phyloP scores from a whole-genome alignment of 2,888 invertebrate genomes.

The Papilio gigon region DNA sequence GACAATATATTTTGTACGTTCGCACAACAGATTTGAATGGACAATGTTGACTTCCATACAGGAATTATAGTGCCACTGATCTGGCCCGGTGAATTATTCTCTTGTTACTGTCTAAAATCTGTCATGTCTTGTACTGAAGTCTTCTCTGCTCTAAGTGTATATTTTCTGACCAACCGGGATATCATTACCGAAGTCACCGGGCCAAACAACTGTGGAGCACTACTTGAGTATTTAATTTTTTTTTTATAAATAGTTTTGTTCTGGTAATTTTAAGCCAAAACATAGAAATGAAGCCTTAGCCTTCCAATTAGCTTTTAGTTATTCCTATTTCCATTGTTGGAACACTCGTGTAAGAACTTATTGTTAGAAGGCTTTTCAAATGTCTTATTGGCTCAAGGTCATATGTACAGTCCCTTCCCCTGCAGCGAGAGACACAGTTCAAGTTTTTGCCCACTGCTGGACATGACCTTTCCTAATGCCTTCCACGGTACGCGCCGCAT shows the following conservation, averaged over 20 bases:
- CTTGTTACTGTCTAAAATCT: too few species aligned
- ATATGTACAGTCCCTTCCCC: too few species aligned
- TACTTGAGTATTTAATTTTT: too few species aligned
- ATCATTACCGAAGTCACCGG: neutral
- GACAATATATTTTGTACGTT: constrained; percentile 13
- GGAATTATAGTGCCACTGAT: neutral
- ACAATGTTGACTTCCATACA: neutral
- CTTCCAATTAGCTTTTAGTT: neutral
- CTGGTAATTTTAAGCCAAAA: neutral
- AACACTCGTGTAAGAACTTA: neutral
- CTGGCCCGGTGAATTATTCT: neutral
- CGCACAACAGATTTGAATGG: constrained; percentile 11
- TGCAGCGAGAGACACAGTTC: too few species aligned
- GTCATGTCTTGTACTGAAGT: too few species aligned
- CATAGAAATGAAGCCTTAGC: neutral
- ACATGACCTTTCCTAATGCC: too few species aligned
- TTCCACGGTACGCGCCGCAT: too few species aligned
- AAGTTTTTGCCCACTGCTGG: too few species aligned
- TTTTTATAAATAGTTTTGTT: neutral
- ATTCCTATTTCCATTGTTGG: neutral
- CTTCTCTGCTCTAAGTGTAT: neutral
- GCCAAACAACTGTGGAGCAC: neutral
- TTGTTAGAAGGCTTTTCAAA: too few species aligned
- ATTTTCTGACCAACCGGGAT: neutral
- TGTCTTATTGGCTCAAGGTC: too few species aligned